Conservation (phyloP, 1,140 invertebrate genomes). For the Megathymus violae region DNA sequence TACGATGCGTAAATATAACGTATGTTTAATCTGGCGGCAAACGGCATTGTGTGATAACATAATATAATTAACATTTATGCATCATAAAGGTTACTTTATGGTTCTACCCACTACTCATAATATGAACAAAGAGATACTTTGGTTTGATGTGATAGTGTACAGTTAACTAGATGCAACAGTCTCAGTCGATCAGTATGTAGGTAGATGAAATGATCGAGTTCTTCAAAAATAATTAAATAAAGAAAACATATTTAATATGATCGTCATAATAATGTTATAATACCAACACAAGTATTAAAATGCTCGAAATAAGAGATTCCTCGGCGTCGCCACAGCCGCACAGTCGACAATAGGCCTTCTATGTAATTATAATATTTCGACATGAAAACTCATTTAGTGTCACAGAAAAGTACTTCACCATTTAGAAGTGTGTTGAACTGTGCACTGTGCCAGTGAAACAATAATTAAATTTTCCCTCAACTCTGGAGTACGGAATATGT, state of each 20-base stretch:
- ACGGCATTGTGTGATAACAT: neutral
- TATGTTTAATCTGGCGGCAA: conserved; percentile 2
- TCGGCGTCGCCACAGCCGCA: conserved; percentile 2
- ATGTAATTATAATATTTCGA: conserved; percentile 66
- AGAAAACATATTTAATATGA: too few relatives aligned
- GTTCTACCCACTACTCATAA: too few relatives aligned
- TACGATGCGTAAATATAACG: conserved; percentile 17
- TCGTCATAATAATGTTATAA: too few relatives aligned
- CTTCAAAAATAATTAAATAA: too few relatives aligned
- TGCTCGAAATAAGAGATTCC: neutral
- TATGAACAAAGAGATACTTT: too few relatives aligned
- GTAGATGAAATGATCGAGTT: too few relatives aligned
- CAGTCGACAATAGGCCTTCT: conserved; percentile 27
- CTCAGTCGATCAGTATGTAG: too few relatives aligned
- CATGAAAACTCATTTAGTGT: conserved; percentile 71
- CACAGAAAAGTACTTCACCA: conserved; percentile 67
- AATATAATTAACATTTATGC: conserved; percentile 6
- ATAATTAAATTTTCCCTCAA: conserved; percentile 78
- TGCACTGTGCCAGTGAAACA: conserved; percentile 63
- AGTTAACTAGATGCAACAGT: too few relatives aligned
- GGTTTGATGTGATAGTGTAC: too few relatives aligned
- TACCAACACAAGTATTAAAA: too few relatives aligned
- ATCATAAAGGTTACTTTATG: too few relatives aligned
- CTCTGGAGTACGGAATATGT: conserved; percentile 64
- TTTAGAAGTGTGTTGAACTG: conserved; percentile 76